Conservation (phyloP, 2,888 invertebrate genomes). For the Labia minor region DNA sequence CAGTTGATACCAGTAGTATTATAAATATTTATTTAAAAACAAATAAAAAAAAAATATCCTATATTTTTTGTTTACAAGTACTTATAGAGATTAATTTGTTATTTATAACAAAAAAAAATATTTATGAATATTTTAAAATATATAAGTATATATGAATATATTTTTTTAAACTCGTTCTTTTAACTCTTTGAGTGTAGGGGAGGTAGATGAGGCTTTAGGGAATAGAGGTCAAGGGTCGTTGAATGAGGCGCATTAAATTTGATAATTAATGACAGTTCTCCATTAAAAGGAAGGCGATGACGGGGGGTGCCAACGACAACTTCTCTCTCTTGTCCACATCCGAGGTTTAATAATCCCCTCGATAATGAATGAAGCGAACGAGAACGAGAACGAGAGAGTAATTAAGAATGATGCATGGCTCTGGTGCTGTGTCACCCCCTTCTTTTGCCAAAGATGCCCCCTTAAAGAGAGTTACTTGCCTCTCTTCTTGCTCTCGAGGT, state of each 20-base stretch:
- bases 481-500: slow-evolving; percentile 13
- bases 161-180: too few relatives aligned
- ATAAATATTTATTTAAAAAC: too few relatives aligned
- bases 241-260: slow-evolving; percentile 8
- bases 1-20: too few relatives aligned
- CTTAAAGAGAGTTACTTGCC: slow-evolving; percentile 9
- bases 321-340: slow-evolving; percentile 8
- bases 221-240: slow-evolving; percentile 13
- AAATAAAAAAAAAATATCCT: too few relatives aligned
- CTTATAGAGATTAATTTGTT: too few relatives aligned
- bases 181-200: too few relatives aligned
- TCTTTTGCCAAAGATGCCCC: neutral
- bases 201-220: neutral
- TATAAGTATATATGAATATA: too few relatives aligned
- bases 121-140: too few relatives aligned
- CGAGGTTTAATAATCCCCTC: slow-evolving; percentile 13
- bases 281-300: slow-evolving; percentile 13
- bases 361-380: slow-evolving; percentile 13
- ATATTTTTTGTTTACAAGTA: too few relatives aligned
- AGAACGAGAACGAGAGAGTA: slow-evolving; percentile 13
- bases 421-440: slow-evolving; percentile 13
- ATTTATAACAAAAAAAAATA: too few relatives aligned
- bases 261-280: slow-evolving; percentile 5
- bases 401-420: slow-evolving; percentile 8
- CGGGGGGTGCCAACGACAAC: slow-evolving; percentile 13